phyloP scores from a whole-genome alignment of 2,888 invertebrate genomes.

The Apomyelois bistriatella region DNA sequence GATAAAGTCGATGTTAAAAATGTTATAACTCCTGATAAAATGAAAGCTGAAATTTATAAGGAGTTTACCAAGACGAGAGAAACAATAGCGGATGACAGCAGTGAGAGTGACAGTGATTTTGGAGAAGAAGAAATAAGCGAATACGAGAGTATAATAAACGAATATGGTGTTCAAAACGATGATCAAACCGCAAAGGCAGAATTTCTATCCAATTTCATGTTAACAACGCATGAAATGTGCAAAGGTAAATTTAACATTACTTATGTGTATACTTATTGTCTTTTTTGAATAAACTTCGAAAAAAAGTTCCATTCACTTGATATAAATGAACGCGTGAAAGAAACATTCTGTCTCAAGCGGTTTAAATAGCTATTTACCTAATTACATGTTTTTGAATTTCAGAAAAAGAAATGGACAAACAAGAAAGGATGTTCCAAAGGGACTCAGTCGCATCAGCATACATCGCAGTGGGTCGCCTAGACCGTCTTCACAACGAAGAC shows the following conservation, averaged over 20 bases:
- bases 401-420: conserved; percentile 80
- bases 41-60: conserved; percentile 60
- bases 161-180: conserved; percentile 49
- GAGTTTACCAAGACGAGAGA: conserved; percentile 53
- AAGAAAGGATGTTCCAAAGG: conserved; percentile 76
- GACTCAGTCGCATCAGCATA: conserved; percentile 77
- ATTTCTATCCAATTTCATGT: conserved; percentile 81
- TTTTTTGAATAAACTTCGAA: no score
- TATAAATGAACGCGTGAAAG: no score
- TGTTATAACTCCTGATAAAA: conserved; percentile 64
- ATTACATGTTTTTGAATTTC: conserved; percentile 18
- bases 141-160: conserved; percentile 76
- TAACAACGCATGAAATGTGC: conserved; percentile 80
- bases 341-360: no score
- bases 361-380: not conserved
- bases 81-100: conserved; percentile 51
- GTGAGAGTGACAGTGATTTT: conserved; percentile 71
- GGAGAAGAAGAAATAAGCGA: conserved; percentile 71
- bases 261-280: not conserved
- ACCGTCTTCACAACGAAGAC: conserved; percentile 49
- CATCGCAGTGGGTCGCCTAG: conserved; percentile 56
- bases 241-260: conserved; percentile 73
- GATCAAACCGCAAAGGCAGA: conserved; percentile 72
- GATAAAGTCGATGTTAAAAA: conserved; percentile 41
- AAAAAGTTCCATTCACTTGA: no score